These are phyloP conservation scores for Tyto alba DNA, from an alignment of 2,113 vertebrate species.

Conservation along the genomic window DNA sequence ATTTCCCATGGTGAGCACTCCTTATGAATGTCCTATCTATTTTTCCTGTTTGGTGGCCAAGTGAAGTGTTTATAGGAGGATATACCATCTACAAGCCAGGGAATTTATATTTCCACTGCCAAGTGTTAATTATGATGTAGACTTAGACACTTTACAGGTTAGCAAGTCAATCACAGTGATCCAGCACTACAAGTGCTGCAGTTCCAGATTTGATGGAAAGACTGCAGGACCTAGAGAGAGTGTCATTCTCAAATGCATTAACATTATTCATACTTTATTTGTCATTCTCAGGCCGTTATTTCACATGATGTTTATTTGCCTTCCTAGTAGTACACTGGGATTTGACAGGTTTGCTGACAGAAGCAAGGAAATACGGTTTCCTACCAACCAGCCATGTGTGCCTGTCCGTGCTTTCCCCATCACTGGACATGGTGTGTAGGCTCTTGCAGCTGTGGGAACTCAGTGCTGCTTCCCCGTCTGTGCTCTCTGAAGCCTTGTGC, in stretches of 20 bases:
- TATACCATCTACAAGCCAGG: constrained; percentile 29
- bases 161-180: background rate
- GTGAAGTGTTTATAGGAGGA: constrained; percentile 32
- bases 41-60: constrained; percentile 52
- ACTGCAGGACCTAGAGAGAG: background rate
- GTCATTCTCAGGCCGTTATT: background rate
- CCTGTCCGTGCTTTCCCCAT: background rate
- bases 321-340: background rate
- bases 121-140: constrained; percentile 35
- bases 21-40: constrained; percentile 52
- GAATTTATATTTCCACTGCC: constrained; percentile 28
- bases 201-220: background rate
- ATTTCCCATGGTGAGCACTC: background rate
- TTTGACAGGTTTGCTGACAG: background rate
- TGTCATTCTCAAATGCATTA: background rate
- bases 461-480: background rate
- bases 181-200: background rate
- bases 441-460: background rate
- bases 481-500: accelerated
- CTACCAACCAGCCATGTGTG: background rate
- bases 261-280: background rate
- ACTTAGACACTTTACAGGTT: background rate
- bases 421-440: background rate
- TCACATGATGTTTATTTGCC: background rate
- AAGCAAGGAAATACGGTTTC: background rate